These are phyloP conservation scores for Orussus abietinus DNA, from an alignment of 1,140 invertebrate species.

Conservation along the genomic window DNA sequence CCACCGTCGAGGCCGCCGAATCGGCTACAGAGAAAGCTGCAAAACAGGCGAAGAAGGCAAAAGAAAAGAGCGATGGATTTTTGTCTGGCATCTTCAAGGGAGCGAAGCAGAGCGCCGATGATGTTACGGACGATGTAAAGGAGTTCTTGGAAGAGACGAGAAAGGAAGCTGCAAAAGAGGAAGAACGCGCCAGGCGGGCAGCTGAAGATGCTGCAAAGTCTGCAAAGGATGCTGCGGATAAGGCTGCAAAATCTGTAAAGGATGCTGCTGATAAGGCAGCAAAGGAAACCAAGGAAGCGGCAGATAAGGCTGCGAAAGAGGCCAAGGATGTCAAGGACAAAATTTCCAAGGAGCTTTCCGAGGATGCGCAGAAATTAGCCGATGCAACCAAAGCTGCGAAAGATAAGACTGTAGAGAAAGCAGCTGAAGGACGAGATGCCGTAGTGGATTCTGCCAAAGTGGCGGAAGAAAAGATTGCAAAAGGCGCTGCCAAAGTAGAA, in stretches of 20 bases:
- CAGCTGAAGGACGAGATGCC: background rate
- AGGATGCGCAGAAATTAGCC: slow-evolving; percentile 16
- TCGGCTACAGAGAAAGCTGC: slow-evolving; percentile 19
- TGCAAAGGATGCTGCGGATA: background rate
- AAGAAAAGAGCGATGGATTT: slow-evolving; percentile 17
- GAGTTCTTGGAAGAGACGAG: slow-evolving; percentile 3
- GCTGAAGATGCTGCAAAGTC: slow-evolving; percentile 1
- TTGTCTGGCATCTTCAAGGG: slow-evolving; percentile 17
- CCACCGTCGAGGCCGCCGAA: slow-evolving; percentile 17
- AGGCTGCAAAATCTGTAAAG: slow-evolving; percentile 8
- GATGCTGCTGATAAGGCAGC: slow-evolving; percentile 2
- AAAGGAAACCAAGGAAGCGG: slow-evolving; percentile 2
- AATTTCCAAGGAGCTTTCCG: slow-evolving; percentile 4
- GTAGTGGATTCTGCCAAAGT: slow-evolving; percentile 3
- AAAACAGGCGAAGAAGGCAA: slow-evolving; percentile 12
- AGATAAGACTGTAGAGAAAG: slow-evolving; percentile 31
- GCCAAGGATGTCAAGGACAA: slow-evolving; percentile 2
- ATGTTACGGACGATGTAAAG: slow-evolving; percentile 4
- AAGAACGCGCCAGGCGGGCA: slow-evolving; percentile 1
- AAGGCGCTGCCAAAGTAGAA: background rate
- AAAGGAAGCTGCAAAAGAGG: slow-evolving; percentile 3
- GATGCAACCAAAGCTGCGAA: slow-evolving; percentile 31
- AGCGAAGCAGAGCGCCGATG: slow-evolving; percentile 4
- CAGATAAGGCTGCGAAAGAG: slow-evolving; percentile 11
- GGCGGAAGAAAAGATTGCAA: slow-evolving; percentile 12